phyloP scores from a whole-genome alignment of 1,140 invertebrate genomes.

The Bicyclus anynana region DNA sequence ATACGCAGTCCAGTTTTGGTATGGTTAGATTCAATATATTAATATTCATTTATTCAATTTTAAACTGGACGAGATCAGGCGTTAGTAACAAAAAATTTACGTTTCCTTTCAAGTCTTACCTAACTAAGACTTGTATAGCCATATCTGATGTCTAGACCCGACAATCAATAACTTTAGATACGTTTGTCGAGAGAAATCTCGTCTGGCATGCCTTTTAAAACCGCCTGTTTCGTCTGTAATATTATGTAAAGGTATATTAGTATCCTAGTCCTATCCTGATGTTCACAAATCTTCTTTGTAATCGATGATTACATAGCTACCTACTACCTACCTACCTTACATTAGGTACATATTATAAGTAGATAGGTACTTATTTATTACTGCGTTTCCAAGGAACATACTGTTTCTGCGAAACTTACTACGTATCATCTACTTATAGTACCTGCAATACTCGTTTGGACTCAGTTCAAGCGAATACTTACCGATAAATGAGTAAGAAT shows the following conservation, averaged over 20 bases:
- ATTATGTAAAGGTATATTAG: neutral
- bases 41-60: neutral
- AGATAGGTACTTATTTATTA: too few species aligned
- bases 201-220: conserved; percentile 1
- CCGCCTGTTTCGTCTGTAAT: neutral
- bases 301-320: too few species aligned
- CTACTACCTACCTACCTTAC: too few species aligned
- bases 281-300: too few species aligned
- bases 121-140: conserved; percentile 8
- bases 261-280: too few species aligned
- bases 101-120: conserved; percentile 1
- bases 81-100: conserved; percentile 2
- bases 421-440: too few species aligned
- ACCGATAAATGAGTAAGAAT: conserved; percentile 91
- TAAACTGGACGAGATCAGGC: neutral
- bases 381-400: too few species aligned
- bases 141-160: conserved; percentile 10
- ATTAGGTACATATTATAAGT: too few species aligned
- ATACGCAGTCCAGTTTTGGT: too few species aligned
- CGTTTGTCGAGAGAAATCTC: conserved; percentile 13
- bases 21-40: conserved; percentile 2
- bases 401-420: too few species aligned
- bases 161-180: conserved; percentile 21
- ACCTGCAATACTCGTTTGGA: too few species aligned
- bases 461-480: conserved; percentile 4